Percentiles rank a stretch among this genome's conserved stretches.
Conservation (phyloP, 2,888 invertebrate genomes). For the Dolichopus griseipennis region DNA sequence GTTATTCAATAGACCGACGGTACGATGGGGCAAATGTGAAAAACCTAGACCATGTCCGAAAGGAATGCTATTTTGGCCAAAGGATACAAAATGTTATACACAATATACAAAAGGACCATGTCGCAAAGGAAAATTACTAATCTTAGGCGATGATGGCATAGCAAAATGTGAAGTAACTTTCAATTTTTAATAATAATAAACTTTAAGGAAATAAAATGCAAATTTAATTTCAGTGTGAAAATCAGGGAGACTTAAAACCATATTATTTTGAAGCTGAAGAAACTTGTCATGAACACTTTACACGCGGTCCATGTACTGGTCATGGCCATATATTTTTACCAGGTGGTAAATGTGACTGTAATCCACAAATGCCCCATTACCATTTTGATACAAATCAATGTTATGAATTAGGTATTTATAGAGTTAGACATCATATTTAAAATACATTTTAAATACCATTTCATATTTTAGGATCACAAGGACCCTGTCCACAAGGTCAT, state of each 20-base stretch:
- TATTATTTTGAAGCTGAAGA: constrained; percentile 54
- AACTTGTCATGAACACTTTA: constrained; percentile 73
- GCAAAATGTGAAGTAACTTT: constrained; percentile 55
- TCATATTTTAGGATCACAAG: constrained; percentile 52
- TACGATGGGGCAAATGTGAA: constrained; percentile 55
- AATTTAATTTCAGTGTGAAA: constrained; percentile 46
- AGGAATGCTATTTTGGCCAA: constrained; percentile 66
- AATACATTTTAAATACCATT: not conserved
- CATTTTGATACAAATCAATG: constrained; percentile 59
- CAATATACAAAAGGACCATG: constrained; percentile 66
- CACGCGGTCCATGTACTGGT: constrained; percentile 68
- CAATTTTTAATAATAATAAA: constrained; percentile 5
- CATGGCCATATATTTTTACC: constrained; percentile 70
- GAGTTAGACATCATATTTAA: not conserved
- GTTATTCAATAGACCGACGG: not conserved
- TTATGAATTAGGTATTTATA: constrained; percentile 59
- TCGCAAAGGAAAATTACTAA: constrained; percentile 60
- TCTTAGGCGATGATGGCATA: constrained; percentile 51
- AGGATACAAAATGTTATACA: constrained; percentile 65
- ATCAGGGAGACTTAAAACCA: constrained; percentile 45
- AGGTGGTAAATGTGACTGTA: constrained; percentile 62
- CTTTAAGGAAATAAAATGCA: not conserved
- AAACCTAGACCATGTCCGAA: constrained; percentile 56
- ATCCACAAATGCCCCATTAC: constrained; percentile 62
- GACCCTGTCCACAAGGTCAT: constrained; percentile 68